Evolutionary conservation across 2,888 invertebrate genomes (phyloP).

Genomic region (Hydropsyche betteni): DNA sequence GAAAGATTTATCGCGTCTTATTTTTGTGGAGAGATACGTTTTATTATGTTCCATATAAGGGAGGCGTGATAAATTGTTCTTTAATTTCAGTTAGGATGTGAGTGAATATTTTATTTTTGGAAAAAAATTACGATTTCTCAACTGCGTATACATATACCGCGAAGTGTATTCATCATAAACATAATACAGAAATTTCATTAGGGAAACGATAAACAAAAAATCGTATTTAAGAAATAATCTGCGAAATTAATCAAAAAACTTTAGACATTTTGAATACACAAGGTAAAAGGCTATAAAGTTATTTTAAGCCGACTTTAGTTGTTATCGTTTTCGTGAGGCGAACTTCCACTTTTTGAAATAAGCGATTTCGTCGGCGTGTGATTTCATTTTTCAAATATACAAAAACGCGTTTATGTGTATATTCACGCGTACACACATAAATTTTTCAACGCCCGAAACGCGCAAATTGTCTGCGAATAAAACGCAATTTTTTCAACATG

Average conservation of each 20-base stretch:
- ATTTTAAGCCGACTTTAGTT: constrained; percentile 31
- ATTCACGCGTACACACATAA: neutral
- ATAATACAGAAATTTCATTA: neutral
- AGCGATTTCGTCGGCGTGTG: constrained; percentile 21
- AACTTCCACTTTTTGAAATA: constrained; percentile 28
- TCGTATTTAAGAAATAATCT: constrained; percentile 24
- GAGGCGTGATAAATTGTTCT: constrained; percentile 12
- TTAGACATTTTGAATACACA: constrained; percentile 35
- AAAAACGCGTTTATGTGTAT: neutral
- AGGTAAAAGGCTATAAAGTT: constrained; percentile 29
- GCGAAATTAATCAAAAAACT: constrained; percentile 38
- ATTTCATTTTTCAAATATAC: constrained; percentile 3
- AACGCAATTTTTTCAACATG: too few species aligned
- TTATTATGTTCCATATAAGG: constrained; percentile 4
- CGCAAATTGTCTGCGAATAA: too few species aligned
- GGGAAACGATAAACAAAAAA: constrained; percentile 2
- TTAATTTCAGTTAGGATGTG: too few species aligned
- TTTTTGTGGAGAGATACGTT: constrained; percentile 15
- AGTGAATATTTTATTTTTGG: neutral
- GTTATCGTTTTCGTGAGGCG: constrained; percentile 31
- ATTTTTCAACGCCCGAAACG: neutral
- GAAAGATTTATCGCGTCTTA: constrained; percentile 26
- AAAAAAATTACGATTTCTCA: neutral
- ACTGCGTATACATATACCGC: too few species aligned
- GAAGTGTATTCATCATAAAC: too few species aligned